Conservation (phyloP, 2,888 invertebrate genomes). For the Drosophila quinaria region DNA sequence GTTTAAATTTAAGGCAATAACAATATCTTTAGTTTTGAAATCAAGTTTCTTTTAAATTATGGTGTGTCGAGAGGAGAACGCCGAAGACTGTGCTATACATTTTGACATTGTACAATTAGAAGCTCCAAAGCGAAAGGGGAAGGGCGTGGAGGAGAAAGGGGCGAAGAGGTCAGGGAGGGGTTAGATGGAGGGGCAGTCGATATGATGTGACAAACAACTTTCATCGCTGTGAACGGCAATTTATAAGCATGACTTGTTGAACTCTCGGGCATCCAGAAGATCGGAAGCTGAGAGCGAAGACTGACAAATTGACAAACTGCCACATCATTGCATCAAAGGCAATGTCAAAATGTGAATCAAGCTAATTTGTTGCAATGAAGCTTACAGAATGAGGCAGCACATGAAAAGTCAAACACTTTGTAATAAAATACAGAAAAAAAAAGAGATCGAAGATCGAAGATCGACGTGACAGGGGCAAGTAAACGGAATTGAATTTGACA, state of each 20-base stretch:
- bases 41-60: not conserved
- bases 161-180: not conserved
- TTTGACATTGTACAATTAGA: not conserved
- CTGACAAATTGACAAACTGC: slow-evolving; percentile 41
- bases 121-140: not conserved
- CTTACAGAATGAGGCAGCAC: slow-evolving; percentile 54
- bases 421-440: not conserved
- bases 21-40: no score
- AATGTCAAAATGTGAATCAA: slow-evolving; percentile 62
- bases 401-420: not conserved
- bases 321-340: slow-evolving; percentile 50
- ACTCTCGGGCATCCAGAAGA: slow-evolving; percentile 29
- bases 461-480: slow-evolving; percentile 4
- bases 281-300: slow-evolving; percentile 43
- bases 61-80: slow-evolving; percentile 3
- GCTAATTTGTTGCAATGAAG: slow-evolving; percentile 76
- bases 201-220: slow-evolving; percentile 49
- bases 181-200: not conserved
- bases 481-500: slow-evolving; percentile 69
- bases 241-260: slow-evolving; percentile 64
- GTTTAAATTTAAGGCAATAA: no score
- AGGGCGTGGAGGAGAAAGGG: not conserved
- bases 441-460: slow-evolving; percentile 6
- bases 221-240: slow-evolving; percentile 51
- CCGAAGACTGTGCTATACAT: slow-evolving; percentile 40